These are phyloP conservation scores for Trachemys scripta DNA, from an alignment of 2,113 vertebrate species.

Conservation along the genomic window DNA sequence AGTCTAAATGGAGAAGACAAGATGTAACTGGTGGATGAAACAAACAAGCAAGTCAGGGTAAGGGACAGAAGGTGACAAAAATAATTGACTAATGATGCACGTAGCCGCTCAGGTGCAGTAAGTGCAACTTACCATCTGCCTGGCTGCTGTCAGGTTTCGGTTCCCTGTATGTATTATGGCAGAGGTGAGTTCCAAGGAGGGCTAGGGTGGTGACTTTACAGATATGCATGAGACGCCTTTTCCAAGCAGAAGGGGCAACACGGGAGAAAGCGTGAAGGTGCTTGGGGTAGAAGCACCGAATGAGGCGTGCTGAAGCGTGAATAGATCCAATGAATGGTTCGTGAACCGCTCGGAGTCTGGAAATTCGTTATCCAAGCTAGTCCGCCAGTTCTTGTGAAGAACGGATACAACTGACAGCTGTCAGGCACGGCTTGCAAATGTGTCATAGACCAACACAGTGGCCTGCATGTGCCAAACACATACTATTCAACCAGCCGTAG, in stretches of 20 bases:
- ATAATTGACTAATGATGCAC: background rate
- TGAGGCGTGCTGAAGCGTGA: too few relatives aligned
- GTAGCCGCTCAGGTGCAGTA: background rate
- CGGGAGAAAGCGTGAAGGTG: rapidly evolving
- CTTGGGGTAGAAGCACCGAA: rapidly evolving
- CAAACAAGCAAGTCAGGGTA: background rate
- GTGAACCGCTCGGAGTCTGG: rapidly evolving
- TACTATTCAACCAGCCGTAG: background rate
- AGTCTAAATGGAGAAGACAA: background rate
- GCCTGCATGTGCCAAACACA: background rate
- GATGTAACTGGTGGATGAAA: background rate
- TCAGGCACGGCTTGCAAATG: background rate
- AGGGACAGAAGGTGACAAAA: background rate
- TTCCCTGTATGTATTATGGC: background rate
- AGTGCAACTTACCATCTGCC: background rate
- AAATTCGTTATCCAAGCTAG: background rate
- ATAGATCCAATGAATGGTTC: rapidly evolving
- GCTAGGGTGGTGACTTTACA: too few relatives aligned
- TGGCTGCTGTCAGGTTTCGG: background rate
- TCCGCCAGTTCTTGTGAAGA: rapidly evolving
- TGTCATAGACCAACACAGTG: background rate
- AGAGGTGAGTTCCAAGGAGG: background rate
- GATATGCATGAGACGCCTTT: rapidly evolving
- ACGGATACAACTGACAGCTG: background rate
- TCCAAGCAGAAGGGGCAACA: rapidly evolving